phyloP scores from a whole-genome alignment of 2,113 vertebrate species.

The Salminus brasiliensis region DNA sequence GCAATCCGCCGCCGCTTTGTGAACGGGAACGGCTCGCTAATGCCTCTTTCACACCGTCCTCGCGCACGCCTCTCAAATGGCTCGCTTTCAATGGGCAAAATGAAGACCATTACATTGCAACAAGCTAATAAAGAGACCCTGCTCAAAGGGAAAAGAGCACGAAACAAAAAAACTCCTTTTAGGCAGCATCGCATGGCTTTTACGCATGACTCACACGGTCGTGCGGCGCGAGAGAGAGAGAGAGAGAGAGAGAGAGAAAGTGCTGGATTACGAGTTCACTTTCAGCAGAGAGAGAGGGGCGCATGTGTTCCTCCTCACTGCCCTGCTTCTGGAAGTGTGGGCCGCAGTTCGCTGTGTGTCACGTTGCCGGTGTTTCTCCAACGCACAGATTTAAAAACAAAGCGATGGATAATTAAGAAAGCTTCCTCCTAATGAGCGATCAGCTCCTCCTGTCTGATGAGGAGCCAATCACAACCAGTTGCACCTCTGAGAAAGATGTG shows the following conservation, averaged over 20 bases:
- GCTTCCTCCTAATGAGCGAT: constrained; percentile 15
- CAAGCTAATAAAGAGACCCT: constrained; percentile 79
- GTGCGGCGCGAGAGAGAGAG: constrained; percentile 24
- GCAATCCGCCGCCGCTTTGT: constrained; percentile 46
- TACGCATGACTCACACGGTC: constrained; percentile 42
- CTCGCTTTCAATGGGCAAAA: constrained; percentile 81
- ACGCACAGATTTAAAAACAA: constrained; percentile 59
- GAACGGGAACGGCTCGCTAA: constrained; percentile 41
- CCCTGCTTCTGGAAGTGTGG: background rate
- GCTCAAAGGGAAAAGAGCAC: constrained; percentile 45
- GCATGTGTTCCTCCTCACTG: background rate
- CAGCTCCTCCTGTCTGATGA: background rate
- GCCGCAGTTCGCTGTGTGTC: background rate
- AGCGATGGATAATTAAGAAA: constrained; percentile 44
- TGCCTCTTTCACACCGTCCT: constrained; percentile 70
- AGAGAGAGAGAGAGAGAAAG: constrained; percentile 51
- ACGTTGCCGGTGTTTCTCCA: background rate
- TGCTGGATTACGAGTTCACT: background rate
- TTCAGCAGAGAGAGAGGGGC: background rate
- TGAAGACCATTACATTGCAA: constrained; percentile 82
- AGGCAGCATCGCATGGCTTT: constrained; percentile 48
- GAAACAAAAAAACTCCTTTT: constrained; percentile 55
- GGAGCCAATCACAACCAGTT: too few relatives aligned
- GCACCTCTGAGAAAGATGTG: background rate
- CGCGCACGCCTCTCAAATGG: constrained; percentile 75